Conservation (phyloP, 1,140 invertebrate species). For the Penaeus vannamei region DNA sequence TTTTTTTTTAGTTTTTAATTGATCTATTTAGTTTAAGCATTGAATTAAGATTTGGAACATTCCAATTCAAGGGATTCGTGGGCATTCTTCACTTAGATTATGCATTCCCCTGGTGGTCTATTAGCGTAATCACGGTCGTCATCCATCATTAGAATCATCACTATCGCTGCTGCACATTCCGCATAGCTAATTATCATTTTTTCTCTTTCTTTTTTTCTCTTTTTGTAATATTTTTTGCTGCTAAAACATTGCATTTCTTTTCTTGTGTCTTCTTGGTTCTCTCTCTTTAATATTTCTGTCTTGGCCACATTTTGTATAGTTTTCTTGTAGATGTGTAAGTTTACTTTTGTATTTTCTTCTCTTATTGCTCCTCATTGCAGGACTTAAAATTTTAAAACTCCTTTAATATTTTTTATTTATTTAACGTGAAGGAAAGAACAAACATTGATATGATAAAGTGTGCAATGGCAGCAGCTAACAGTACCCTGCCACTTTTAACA, state of each 20-base stretch:
- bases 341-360: conserved; percentile 23
- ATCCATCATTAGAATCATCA: conserved; percentile 56
- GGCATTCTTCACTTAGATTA: conserved; percentile 61
- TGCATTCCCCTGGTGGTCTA: conserved; percentile 16
- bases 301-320: conserved; percentile 31
- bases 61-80: conserved; percentile 62
- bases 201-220: background rate
- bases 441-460: background rate
- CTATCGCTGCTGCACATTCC: conserved; percentile 63
- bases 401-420: too few species aligned
- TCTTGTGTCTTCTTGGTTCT: conserved; percentile 38
- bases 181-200: conserved; percentile 31
- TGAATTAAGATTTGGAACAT: conserved; percentile 66
- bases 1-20: conserved; percentile 54
- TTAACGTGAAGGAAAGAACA: too few species aligned
- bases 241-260: conserved; percentile 47
- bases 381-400: conserved; percentile 3
- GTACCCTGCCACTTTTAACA: conserved; percentile 46
- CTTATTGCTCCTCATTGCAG: conserved; percentile 63
- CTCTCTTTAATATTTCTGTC: conserved; percentile 1
- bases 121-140: conserved; percentile 52
- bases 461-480: conserved; percentile 13
- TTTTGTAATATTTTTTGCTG: conserved; percentile 41
- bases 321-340: conserved; percentile 50
- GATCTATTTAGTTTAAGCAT: conserved; percentile 61